A percentile compares a stretch with the other conserved stretches of the same genome.
Conservation (phyloP, 2,797 vertebrate genomes). For the Uromys caudimaculatus region DNA sequence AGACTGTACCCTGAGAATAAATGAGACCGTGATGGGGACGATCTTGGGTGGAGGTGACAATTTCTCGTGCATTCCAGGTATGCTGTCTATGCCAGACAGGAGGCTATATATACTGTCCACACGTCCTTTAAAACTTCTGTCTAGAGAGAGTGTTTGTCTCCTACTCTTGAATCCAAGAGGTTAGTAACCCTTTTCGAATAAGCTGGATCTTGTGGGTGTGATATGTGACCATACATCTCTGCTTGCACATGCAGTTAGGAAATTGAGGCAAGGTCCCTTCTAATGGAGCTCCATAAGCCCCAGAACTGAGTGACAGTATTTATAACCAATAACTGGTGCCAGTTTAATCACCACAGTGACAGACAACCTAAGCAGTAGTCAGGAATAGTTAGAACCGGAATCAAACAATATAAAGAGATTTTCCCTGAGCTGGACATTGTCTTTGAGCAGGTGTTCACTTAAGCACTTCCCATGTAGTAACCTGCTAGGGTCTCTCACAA, state of each 20-base stretch:
- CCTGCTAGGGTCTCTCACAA: conserved; percentile 26
- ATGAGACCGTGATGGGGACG: neutral
- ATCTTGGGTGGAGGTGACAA: neutral
- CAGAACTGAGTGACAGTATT: neutral
- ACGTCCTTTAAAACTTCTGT: conserved; percentile 19
- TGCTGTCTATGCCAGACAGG: neutral
- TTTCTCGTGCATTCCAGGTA: neutral
- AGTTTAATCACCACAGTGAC: neutral
- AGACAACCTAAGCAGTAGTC: neutral
- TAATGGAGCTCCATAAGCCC: neutral
- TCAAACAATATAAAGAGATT: neutral
- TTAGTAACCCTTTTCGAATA: conserved; percentile 28
- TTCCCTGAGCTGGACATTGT: neutral
- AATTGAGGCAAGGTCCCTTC: conserved; percentile 4
- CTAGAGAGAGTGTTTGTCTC: neutral
- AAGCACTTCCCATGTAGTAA: conserved; percentile 21
- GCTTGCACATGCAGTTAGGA: neutral
- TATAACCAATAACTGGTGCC: neutral
- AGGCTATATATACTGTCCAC: neutral
- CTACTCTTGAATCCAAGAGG: neutral
- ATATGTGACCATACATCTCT: neutral
- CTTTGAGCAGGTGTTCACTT: neutral
- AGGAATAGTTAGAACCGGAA: neutral
- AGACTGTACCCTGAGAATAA: neutral
- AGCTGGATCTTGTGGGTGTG: conserved; percentile 7